Evolutionary conservation across 1,140 invertebrate genomes (phyloP).

Genomic region (Drosophila funebris): DNA sequence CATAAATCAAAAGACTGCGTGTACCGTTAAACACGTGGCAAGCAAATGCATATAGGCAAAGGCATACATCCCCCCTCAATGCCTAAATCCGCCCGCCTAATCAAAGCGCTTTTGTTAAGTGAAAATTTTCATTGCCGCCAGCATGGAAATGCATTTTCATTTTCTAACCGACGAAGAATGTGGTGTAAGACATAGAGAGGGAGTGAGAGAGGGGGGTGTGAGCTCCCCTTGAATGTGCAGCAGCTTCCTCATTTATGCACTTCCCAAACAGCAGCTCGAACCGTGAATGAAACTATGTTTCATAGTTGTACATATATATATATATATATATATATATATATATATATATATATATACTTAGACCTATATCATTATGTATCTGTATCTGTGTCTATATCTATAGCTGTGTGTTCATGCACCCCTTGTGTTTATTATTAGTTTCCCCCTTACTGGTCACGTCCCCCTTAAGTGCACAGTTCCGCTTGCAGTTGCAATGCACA

Average conservation of each 20-base stretch:
- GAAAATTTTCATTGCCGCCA: conserved; percentile 54
- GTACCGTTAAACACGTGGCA: conserved; percentile 54
- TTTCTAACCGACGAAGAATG: conserved; percentile 30
- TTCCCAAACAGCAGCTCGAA: conserved; percentile 30
- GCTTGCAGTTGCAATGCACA: conserved; percentile 42
- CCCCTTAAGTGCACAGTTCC: conserved; percentile 76
- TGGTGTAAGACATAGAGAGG: background rate
- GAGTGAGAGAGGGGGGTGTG: conserved; percentile 11
- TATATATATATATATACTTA: conserved; percentile 58
- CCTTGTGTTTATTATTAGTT: conserved; percentile 71
- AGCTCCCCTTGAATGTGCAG: conserved; percentile 3
- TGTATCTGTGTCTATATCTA: conserved; percentile 3
- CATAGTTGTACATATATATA: background rate
- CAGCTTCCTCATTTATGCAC: conserved; percentile 61
- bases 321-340: conserved; percentile 18
- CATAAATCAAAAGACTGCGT: conserved; percentile 60
- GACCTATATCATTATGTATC: conserved; percentile 31
- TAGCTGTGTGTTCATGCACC: conserved; percentile 51
- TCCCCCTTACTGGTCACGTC: background rate
- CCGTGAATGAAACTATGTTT: conserved; percentile 42
- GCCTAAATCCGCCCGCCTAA: conserved; percentile 17
- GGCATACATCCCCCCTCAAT: background rate
- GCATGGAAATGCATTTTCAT: conserved; percentile 60
- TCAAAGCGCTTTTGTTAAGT: conserved; percentile 55
- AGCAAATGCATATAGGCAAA: background rate